phyloP scores from a whole-genome alignment of 2,888 invertebrate genomes.

The Aporophyla nigra region DNA sequence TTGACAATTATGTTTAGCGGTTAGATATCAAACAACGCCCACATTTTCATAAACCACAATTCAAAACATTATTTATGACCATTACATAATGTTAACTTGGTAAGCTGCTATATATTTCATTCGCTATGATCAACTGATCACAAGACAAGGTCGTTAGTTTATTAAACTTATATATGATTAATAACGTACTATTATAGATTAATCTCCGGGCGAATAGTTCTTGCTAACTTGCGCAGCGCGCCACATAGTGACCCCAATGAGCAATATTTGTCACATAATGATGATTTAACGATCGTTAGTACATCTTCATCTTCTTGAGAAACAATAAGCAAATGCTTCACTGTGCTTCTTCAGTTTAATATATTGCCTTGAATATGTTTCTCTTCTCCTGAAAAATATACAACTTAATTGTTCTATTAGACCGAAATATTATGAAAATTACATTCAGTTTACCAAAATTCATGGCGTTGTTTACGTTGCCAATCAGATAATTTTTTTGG shows the following conservation, averaged over 20 bases:
- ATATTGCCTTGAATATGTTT: no score
- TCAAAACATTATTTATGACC: not conserved
- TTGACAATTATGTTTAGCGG: not conserved
- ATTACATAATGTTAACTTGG: not conserved
- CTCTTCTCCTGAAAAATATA: no score
- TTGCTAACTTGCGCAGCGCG: slow-evolving; percentile 1
- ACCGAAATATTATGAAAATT: no score
- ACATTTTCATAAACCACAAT: not conserved
- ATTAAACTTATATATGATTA: slow-evolving; percentile 32
- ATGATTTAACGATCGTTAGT: slow-evolving; percentile 13
- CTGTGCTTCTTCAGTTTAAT: not conserved
- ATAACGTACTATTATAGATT: slow-evolving; percentile 22
- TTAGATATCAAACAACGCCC: not conserved
- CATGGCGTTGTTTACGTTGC: no score
- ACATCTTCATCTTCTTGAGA: not conserved
- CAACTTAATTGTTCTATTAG: no score
- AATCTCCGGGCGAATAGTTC: slow-evolving; percentile 24
- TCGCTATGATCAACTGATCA: not conserved
- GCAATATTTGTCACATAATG: slow-evolving; percentile 15
- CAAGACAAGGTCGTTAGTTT: slow-evolving; percentile 14
- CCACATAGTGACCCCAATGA: slow-evolving; percentile 5
- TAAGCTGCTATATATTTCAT: not conserved
- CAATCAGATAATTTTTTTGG: no score
- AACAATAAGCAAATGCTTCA: not conserved
- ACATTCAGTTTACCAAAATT: no score